Evolutionary conservation across 2,888 invertebrate species (phyloP).

Genomic region (Dorcus parallelipipedus): DNA sequence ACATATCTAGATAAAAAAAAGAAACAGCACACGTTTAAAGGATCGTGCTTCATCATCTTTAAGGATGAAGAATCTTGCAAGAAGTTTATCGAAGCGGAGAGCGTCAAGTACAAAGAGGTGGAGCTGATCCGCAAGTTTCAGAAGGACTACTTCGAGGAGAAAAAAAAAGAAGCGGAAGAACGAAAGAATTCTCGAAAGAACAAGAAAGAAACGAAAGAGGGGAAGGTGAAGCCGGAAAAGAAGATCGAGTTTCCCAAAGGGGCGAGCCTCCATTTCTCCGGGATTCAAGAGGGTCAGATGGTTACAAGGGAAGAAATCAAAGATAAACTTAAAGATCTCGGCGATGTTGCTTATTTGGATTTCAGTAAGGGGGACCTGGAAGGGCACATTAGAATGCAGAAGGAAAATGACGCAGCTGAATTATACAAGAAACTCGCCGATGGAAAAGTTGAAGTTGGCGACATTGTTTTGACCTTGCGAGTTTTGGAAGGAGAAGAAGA

Average conservation of each 20-base stretch:
- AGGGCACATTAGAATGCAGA: constrained; percentile 69
- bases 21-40: constrained; percentile 74
- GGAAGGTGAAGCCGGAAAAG: constrained; percentile 32
- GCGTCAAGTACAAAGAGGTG: constrained; percentile 61
- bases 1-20: constrained; percentile 60
- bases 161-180: constrained; percentile 64
- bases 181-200: constrained; percentile 53
- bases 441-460: constrained; percentile 44
- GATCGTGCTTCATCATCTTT: constrained; percentile 89
- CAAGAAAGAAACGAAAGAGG: constrained; percentile 52
- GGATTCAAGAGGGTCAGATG: constrained; percentile 55
- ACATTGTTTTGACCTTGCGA: constrained; percentile 52
- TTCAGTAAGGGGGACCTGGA: constrained; percentile 70
- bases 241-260: constrained; percentile 66
- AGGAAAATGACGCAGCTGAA: constrained; percentile 66
- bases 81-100: constrained; percentile 68
- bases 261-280: constrained; percentile 68
- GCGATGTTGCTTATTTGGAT: constrained; percentile 70
- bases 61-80: constrained; percentile 76
- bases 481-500: constrained; percentile 72
- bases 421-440: constrained; percentile 62
- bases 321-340: constrained; percentile 60
- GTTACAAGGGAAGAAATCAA: constrained; percentile 71
- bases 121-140: constrained; percentile 70
- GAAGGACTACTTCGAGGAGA: constrained; percentile 63